Conservation (phyloP, 2,888 invertebrate genomes). For the Agrochola litura region DNA sequence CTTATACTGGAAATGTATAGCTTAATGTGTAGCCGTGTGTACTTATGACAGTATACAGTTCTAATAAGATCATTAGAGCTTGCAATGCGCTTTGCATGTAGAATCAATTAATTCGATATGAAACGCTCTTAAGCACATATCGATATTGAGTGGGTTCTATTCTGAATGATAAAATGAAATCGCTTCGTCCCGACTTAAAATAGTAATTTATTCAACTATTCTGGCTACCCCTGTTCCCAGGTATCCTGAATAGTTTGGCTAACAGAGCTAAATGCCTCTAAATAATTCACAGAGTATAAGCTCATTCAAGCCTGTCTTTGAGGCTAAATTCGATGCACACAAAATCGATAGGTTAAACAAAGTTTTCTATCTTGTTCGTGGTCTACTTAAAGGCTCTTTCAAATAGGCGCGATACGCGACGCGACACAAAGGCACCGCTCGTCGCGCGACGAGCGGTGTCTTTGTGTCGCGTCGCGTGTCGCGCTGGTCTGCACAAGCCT, state of each 20-base stretch:
- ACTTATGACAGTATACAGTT: background rate
- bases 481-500: too few relatives aligned
- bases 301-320: background rate
- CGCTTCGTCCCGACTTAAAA: background rate
- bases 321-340: background rate
- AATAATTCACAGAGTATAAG: constrained; percentile 4
- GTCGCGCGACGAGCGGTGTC: too few relatives aligned
- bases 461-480: too few relatives aligned
- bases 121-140: background rate
- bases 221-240: background rate
- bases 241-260: background rate
- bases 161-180: too few relatives aligned
- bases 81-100: background rate
- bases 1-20: too few relatives aligned
- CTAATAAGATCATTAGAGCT: background rate
- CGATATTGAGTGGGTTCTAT: background rate
- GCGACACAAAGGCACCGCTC: too few relatives aligned
- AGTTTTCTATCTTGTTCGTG: background rate
- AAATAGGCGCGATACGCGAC: too few relatives aligned
- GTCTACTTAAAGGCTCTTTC: constrained; percentile 1
- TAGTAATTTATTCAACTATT: background rate
- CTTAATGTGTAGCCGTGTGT: too few relatives aligned
- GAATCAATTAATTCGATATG: background rate
- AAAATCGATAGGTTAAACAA: constrained; percentile 13
- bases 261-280: background rate